Base-by-base conservation (phyloP, 2,113 vertebrate species). In the Burhinus oedicnemus region DNA sequence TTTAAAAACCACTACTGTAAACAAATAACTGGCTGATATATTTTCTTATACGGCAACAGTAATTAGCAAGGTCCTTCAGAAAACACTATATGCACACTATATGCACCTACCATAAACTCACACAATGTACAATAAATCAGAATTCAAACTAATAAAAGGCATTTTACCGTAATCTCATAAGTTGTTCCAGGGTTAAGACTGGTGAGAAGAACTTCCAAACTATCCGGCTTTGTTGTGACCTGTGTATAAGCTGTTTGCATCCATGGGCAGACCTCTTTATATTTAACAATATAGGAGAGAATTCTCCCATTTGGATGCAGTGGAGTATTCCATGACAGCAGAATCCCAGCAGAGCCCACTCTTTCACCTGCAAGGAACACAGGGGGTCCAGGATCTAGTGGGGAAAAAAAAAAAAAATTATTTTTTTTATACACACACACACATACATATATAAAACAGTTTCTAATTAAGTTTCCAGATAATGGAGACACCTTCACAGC, bases 181-280 rank as follows among this genome's bases (percentile, higher is more conserved):
- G 99, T 99, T 74, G 99, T 99, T 94, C 99, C 99, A 69, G 99
- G 99, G 64, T 98, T 99, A 71, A 99, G 98, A 88, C 96, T 99
- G 75, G 99, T 99, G 47, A 99, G 98, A 84, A 99, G 99, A 87
- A 98, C 99, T 96, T 99, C 99, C 88, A 99, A 97, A 90, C 98
- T 98, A 25, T 99, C 98, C 62, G 99, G 96, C 66, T 95, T 98
- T 87, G 98, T 97, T 88, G 96, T 98, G 72, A 99, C 98, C 94
- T 99, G 98, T 38, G 98, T 99, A 79, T 99, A 99, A 57, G 44
- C 44, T n/a, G 98, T 64, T 93, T 99, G 98, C 23, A 98, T 98
- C 94, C 99, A 99, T 2, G 99, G 99, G 89, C 99, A 99, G 80
- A 99, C 98, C 91, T 99, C 99, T 94, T 99, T 99, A 90, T 99